Percentiles rank a stretch among this genome's conserved stretches.
phyloP scores from a whole-genome alignment of 2,797 vertebrate species.

The Hapalemur alaotrensis region DNA sequence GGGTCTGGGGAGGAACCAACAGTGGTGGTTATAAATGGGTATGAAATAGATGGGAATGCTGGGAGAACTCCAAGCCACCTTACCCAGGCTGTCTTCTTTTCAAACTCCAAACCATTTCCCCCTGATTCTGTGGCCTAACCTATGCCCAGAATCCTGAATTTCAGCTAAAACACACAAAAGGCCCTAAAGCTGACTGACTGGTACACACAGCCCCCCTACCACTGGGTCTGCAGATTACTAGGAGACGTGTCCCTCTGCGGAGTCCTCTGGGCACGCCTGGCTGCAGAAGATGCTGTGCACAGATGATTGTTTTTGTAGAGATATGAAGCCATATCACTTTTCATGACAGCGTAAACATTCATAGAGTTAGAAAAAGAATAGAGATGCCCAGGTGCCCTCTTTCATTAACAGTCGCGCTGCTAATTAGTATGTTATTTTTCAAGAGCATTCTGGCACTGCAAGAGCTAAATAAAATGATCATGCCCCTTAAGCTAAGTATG shows the following conservation, averaged over 20 bases:
- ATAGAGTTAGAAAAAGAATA: background rate
- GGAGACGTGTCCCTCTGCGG: background rate
- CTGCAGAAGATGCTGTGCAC: background rate
- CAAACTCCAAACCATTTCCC: background rate
- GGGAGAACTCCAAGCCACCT: background rate
- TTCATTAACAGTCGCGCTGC: background rate
- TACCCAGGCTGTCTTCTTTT: background rate
- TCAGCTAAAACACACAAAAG: background rate
- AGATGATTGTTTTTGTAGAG: background rate
- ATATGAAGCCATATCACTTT: background rate
- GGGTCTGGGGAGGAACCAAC: background rate
- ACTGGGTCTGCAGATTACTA: background rate
- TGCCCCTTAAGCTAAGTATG: conserved; percentile 41
- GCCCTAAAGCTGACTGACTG: background rate
- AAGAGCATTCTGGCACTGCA: background rate
- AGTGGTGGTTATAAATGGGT: background rate
- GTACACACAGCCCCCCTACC: too few relatives aligned
- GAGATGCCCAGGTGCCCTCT: conserved; percentile 21
- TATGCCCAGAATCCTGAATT: background rate
- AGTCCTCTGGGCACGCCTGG: background rate
- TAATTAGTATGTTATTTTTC: conserved; percentile 51
- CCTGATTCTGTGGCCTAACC: background rate
- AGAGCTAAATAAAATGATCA: conserved; percentile 32
- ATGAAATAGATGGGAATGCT: background rate
- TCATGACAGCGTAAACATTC: conserved; percentile 31